Base-by-base conservation (phyloP, 2,888 invertebrate genomes). In the Thyatira batis region DNA sequence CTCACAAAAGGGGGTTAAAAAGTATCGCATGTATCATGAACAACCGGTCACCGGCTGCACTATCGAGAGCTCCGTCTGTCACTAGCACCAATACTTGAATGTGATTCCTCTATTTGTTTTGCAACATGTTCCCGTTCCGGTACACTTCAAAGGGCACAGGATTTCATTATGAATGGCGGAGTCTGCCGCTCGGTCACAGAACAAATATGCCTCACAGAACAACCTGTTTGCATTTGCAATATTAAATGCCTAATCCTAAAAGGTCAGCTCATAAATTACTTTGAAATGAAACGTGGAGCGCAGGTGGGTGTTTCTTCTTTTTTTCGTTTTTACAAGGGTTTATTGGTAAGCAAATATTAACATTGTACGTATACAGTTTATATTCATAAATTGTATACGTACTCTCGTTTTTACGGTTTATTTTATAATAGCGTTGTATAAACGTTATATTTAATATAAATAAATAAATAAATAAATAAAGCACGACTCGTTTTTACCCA, bases 101-200 rank as follows among this genome's bases (percentile, higher is more conserved):
- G 4, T 5, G 33, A 33, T 39, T 17, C 17, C 17, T 3, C 39
- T 39, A 39, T 39, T 62, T 60, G 60, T 53, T 57, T 43, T 57
- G 52, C 53, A 52, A 59, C 23, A 52, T 2, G 48, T 57, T 17
- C 6, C 39, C 8, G 6, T n/a, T n/a, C n/a, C n/a, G n/a, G n/a
- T 13, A 33, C 17, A 52, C 28, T 63, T 60, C 60, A 63, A 57
- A 63, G 63, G 54, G 54, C 53, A 11, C 30, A 44, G 52, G 52
- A 57, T 63, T 62, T 63, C 54, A 62, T 60, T 54, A 63, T 43
- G 46, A 28, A 39, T 28, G 20, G 60, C 50, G 53, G 57, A 56
- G 51, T 51, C 43, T 20, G 27, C 17, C n/a, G 27, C 20, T 6
- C 48, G 20, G 27, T 25, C 27, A 48, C 48, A 48, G 48, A 48